These are phyloP conservation scores for Melanostoma scalare DNA, from an alignment of 2,888 invertebrate genomes.

Conservation along the genomic window DNA sequence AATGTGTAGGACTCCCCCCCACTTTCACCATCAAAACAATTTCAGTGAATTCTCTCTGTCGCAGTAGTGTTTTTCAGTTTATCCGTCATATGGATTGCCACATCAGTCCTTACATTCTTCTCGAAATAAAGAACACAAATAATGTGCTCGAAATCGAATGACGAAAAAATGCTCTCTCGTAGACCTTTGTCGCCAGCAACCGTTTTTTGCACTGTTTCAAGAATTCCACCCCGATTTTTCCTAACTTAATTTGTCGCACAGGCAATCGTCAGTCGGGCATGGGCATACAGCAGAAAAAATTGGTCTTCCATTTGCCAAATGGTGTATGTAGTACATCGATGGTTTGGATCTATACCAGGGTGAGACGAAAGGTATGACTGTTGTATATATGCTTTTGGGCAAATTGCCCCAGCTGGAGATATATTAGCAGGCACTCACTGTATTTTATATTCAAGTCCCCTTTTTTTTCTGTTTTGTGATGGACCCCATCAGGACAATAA, in stretches of 20 bases:
- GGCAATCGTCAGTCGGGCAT: slow-evolving; percentile 21
- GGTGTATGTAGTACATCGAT: slow-evolving; percentile 60
- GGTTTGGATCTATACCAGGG: slow-evolving; percentile 51
- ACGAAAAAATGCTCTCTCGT: slow-evolving; percentile 34
- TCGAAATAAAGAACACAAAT: slow-evolving; percentile 1
- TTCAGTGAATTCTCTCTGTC: slow-evolving; percentile 42
- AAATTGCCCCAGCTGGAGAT: slow-evolving; percentile 63
- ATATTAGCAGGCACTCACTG: slow-evolving; percentile 64
- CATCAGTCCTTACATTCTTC: slow-evolving; percentile 30
- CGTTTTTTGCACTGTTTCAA: slow-evolving; percentile 15
- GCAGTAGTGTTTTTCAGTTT: slow-evolving; percentile 54
- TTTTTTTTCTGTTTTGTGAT: not conserved
- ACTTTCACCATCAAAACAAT: slow-evolving; percentile 50
- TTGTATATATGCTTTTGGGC: slow-evolving; percentile 37
- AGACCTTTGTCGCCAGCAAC: slow-evolving; percentile 66
- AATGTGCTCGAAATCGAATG: slow-evolving; percentile 21
- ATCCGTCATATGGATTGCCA: slow-evolving; percentile 35
- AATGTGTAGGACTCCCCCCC: slow-evolving; percentile 1
- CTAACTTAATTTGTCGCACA: slow-evolving; percentile 74
- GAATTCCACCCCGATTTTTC: slow-evolving; percentile 61
- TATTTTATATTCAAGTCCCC: slow-evolving; percentile 39
- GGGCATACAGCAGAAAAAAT: slow-evolving; percentile 32
- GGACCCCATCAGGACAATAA: not conserved
- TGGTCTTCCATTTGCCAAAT: slow-evolving; percentile 65
- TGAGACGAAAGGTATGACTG: slow-evolving; percentile 23